Base-by-base conservation (phyloP, 1,140 invertebrate genomes). In the Penaeus japonicus region DNA sequence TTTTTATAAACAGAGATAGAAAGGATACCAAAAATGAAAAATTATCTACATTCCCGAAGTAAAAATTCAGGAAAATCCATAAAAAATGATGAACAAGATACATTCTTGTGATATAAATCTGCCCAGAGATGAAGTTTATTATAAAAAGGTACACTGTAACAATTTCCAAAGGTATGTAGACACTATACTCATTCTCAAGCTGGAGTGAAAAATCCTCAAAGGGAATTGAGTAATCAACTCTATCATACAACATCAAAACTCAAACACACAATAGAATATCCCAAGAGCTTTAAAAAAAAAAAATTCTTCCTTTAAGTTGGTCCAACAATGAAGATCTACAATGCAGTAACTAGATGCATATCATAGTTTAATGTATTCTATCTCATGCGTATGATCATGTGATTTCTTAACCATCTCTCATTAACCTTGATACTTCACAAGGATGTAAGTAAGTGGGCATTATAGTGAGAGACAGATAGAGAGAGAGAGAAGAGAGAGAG, bases 121-220 rank as follows among this genome's bases (percentile, higher is more conserved):
- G 10, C n/a, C 22, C 22, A 22, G 47, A 47, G 85, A 82, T n/a
- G n/a, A n/a, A n/a, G n/a, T n/a, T n/a, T n/a, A n/a, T n/a, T n/a
- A n/a, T n/a, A n/a, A 10, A 62, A 27, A 35, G 82, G 59, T 15
- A 83, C 20, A 4, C n/a, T 57, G 22, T 3, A 70, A n/a, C 84
- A 18, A 79, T 89, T 73, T 83, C n/a, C 17, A 54, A 57, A 54
- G 24, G 57, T 70, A 70, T 77, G 70, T 27, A 85, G 59, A 84
- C 77, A 78, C 32, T 39, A 73, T 91, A 39, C 1, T 39, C 12
- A 39, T n/a, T n/a, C n/a, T n/a, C n/a, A n/a, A n/a, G n/a, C n/a
- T n/a, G n/a, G n/a, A n/a, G n/a, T n/a, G n/a, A n/a, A n/a, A n/a
- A n/a, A n/a, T n/a, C n/a, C n/a, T n/a, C n/a, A n/a, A n/a, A n/a